Evolutionary conservation across 1,140 invertebrate species (phyloP), one percentile per base, ranked within the genome.

Genomic region (Diorhabda sublineata): DNA sequence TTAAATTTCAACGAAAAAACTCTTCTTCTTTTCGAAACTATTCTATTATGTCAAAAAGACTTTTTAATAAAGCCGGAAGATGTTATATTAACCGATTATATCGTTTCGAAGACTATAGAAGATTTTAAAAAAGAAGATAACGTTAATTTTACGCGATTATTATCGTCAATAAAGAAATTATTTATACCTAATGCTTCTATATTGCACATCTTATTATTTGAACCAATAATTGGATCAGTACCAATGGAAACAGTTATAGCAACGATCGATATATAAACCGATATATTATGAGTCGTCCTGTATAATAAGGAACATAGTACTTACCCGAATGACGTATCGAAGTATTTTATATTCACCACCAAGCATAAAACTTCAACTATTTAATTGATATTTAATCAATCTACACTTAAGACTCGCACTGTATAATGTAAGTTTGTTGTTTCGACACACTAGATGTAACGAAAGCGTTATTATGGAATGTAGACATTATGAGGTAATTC

Each of bases 1-100:
- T 67, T 90, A 41, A 80, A 82, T 4, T 81, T 86, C 7, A 85
- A 88, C 69, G 75, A 82, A 7, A 75, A 85, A 67, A 89, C 91
- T 70, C 75, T 88, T 2, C 85, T 85, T 42, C 79, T 87, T 47
- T 71, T 91, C 26, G 88, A 91, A 80, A 88, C 86, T 2, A 79
- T 91, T 8, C 78, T 88, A 26, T 79, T 91, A 3, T 88, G 87
- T 69, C 83, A 88, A 65, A 84, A 82, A 74, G 88, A 81, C 68
- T 68, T 80, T 45, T 57, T 79, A 6, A 58, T 60, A 9, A 67
- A 74, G 58, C 26, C 43, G 2, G 71, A 72, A 58, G 74, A 81
- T 62, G 64, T 61, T 7, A 56, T 5, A 44, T 58, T 77, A 5
- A 74, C 74, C 5, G 66, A 67, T 45, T 67, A 65, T 62, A 60